Evolutionary conservation across 2,797 vertebrate species (phyloP).

Genomic region (Poeciliopsis gracilis): DNA sequence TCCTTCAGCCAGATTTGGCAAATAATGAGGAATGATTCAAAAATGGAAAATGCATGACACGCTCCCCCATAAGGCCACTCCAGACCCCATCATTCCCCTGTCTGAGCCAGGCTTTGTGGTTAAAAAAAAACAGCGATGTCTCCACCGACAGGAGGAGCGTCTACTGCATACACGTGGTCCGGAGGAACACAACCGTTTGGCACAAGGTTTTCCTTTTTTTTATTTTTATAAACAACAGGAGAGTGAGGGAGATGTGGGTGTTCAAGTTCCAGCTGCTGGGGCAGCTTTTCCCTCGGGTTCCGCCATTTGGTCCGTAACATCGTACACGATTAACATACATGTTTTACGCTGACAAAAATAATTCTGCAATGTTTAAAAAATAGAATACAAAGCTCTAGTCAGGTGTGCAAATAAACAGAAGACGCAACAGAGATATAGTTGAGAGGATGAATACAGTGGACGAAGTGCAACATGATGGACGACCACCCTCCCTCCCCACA

Average conservation of each 20-base stretch:
- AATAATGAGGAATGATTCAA: conserved; percentile 77
- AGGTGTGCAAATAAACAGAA: conserved; percentile 84
- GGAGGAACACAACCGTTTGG: conserved; percentile 76
- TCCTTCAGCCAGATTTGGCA: conserved; percentile 72
- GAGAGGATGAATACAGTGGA: conserved; percentile 82
- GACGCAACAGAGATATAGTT: conserved; percentile 81
- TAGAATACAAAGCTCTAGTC: conserved; percentile 84
- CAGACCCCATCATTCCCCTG: conserved; percentile 69
- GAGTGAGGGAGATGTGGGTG: conserved; percentile 34
- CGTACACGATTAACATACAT: conserved; percentile 51
- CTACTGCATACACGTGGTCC: conserved; percentile 78
- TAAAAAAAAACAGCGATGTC: conserved; percentile 52
- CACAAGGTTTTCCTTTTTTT: conserved; percentile 64
- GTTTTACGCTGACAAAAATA: conserved; percentile 82
- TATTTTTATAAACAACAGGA: conserved; percentile 40
- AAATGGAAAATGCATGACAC: conserved; percentile 73
- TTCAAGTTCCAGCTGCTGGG: conserved; percentile 47
- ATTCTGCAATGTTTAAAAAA: conserved; percentile 84
- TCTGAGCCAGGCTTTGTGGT: conserved; percentile 63
- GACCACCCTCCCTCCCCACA: conserved; percentile 37
- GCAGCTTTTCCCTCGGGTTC: conserved; percentile 55
- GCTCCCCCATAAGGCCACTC: conserved; percentile 83
- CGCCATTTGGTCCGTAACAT: conserved; percentile 81
- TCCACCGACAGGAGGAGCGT: conserved; percentile 69
- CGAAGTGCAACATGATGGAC: conserved; percentile 82